These are phyloP conservation scores for Sanderia malayensis DNA, from an alignment of 30 jellyfish, hydroid and myxozoan genomes.

Conservation along the genomic window DNA sequence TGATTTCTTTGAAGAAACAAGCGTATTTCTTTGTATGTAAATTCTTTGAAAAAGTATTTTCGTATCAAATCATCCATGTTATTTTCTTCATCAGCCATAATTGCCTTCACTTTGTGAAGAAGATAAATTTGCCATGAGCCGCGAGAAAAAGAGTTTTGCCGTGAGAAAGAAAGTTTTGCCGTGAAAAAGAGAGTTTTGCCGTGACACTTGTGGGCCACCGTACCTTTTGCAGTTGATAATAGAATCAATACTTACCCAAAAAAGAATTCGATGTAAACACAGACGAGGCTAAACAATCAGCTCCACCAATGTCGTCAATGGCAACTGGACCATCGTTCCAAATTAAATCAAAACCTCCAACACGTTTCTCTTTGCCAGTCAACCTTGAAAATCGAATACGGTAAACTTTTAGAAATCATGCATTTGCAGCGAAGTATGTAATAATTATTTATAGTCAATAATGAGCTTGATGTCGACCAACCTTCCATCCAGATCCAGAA, in stretches of 20 bases:
- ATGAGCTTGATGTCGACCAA: too few species aligned
- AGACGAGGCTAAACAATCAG: constrained; percentile 50
- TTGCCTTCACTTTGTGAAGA: too few species aligned
- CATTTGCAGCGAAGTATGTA: too few species aligned
- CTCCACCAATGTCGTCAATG: constrained; percentile 77
- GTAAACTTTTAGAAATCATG: too few species aligned
- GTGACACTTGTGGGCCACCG: too few species aligned
- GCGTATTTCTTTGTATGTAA: constrained; percentile 14
- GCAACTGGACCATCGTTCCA: constrained; percentile 99
- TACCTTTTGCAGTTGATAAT: too few species aligned
- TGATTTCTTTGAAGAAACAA: too few species aligned
- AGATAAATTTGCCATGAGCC: neutral
- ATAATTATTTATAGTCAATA: too few species aligned
- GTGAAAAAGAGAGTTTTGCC: too few species aligned
- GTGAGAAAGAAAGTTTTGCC: too few species aligned
- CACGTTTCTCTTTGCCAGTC: constrained; percentile 92
- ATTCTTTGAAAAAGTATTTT: constrained; percentile 13
- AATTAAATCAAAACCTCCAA: constrained; percentile 96
- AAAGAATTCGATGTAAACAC: constrained; percentile 75
- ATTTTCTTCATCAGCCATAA: constrained; percentile 5
- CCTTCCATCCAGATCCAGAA: constrained; percentile 97
- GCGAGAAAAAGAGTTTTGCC: neutral
- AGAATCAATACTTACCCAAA: constrained; percentile 80
- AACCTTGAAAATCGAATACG: constrained; percentile 64
- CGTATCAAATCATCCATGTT: constrained; percentile 20